phyloP scores from a whole-genome alignment of 2,888 invertebrate species.

The Pterobdella sp. region DNA sequence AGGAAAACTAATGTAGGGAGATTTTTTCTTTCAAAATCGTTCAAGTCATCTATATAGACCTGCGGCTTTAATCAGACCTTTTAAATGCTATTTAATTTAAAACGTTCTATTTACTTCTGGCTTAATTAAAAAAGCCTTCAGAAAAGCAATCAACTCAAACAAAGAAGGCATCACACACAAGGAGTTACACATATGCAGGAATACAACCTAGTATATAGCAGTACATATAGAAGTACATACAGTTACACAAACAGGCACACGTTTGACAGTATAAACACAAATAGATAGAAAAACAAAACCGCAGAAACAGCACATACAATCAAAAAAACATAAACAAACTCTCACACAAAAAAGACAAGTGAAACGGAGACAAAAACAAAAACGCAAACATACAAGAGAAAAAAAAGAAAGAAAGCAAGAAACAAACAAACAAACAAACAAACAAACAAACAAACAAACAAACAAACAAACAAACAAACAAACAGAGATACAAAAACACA shows the following conservation, averaged over 20 bases:
- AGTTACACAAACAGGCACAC: neutral
- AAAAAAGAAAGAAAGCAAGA: no score
- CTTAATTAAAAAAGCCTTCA: neutral
- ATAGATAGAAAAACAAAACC: slow-evolving; percentile 6
- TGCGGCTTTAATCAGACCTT: neutral
- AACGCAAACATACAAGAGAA: no score
- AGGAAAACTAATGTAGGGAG: no score
- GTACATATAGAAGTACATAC: neutral
- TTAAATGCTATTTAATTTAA: neutral
- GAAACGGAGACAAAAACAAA: no score
- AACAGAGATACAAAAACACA: no score
- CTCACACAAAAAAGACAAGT: no score
- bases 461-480: no score
- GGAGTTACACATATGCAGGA: neutral
- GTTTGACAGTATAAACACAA: neutral
- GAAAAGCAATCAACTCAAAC: neutral
- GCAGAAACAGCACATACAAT: slow-evolving; percentile 8
- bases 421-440: no score
- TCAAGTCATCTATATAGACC: neutral
- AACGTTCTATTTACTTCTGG: neutral
- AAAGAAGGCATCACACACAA: neutral
- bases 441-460: no score
- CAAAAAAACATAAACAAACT: neutral
- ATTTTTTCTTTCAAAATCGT: neutral
- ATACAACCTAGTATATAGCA: neutral